Conservation (phyloP, 2,888 invertebrate species). For the Drosophila differens region DNA sequence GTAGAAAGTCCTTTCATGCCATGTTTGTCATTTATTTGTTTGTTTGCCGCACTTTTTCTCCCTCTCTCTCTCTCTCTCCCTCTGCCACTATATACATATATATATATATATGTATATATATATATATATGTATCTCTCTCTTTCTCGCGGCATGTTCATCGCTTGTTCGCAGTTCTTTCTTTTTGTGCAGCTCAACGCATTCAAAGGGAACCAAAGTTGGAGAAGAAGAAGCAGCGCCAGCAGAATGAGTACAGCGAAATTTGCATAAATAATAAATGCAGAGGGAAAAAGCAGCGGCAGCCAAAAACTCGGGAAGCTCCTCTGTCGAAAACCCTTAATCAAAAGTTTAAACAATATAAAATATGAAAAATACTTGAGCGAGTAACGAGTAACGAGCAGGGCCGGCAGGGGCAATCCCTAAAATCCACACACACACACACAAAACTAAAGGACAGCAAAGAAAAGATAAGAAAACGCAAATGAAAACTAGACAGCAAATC, state of each 20-base stretch:
- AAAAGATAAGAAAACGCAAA: constrained; percentile 42
- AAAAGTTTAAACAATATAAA: constrained; percentile 78
- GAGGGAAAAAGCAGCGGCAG: constrained; percentile 31
- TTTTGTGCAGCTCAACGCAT: constrained; percentile 52
- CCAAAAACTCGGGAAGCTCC: constrained; percentile 33
- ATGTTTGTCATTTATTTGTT: constrained; percentile 79
- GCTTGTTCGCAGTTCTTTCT: constrained; percentile 34
- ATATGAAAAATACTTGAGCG: constrained; percentile 67
- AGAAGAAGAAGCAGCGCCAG: neutral
- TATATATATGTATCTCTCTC: neutral
- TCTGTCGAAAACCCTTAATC: constrained; percentile 70
- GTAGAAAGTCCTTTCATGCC: constrained; percentile 73
- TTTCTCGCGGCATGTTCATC: constrained; percentile 17
- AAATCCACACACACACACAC: constrained; percentile 19
- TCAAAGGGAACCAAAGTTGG: constrained; percentile 48
- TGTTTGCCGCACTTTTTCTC: constrained; percentile 42
- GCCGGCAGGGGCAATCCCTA: constrained; percentile 19
- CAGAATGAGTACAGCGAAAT: constrained; percentile 53
- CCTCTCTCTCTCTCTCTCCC: neutral
- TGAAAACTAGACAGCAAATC: constrained; percentile 54
- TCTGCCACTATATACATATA: neutral
- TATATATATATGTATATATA: neutral
- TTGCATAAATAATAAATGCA: constrained; percentile 77
- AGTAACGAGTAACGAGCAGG: constrained; percentile 32
- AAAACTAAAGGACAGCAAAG: constrained; percentile 11